Evolutionary conservation across 2,888 invertebrate species (phyloP), one percentile per base, ranked within the genome.

Genomic region (Hemithea aestivaria): DNA sequence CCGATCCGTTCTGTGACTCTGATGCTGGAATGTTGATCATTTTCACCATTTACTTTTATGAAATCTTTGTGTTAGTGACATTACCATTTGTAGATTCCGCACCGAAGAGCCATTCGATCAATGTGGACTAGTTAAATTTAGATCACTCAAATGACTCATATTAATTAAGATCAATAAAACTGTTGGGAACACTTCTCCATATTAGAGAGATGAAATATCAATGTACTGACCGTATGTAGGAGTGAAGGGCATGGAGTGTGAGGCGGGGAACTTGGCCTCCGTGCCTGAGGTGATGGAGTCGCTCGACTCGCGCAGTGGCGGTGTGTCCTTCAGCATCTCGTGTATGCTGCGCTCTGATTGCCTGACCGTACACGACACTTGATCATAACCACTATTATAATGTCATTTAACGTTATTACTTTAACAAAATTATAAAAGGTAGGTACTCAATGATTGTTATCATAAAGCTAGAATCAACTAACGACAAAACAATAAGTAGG

Each of bases 261-360:
- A 91, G 33, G 89, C 90, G 20, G 90, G 89, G 35, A 91, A 90
- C 56, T 87, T 90, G 16, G 91, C 90, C 59, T 93, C 92, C 6
- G 92, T 92, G 42, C 92, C 93, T 7, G 93, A 91, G 51, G 92
- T 93, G 52, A 93, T 91, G 21, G 93, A 92, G 64, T 90, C 92
- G 56, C 91, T 92, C 51, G 91, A 92, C 62, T 92, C 93, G 51
- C 93, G 93, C 63, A 93, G 89, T 22, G 93, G 91, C 30, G 94
- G 93, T 27, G 94, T 92, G 63, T 95, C 94, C 73, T 94, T 94
- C 43, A 95, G 76, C 94, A 94, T 94, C 85, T 95, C 94, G 72
- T 95, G 94, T 68, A 95, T 94, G 71, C 92, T 92, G 53, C 92
- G 87, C 69, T 93, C 93, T 16, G 82, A 87, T 62, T 80, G 85